phyloP scores from a whole-genome alignment of 2,113 vertebrate genomes.

The Cairina moschata region DNA sequence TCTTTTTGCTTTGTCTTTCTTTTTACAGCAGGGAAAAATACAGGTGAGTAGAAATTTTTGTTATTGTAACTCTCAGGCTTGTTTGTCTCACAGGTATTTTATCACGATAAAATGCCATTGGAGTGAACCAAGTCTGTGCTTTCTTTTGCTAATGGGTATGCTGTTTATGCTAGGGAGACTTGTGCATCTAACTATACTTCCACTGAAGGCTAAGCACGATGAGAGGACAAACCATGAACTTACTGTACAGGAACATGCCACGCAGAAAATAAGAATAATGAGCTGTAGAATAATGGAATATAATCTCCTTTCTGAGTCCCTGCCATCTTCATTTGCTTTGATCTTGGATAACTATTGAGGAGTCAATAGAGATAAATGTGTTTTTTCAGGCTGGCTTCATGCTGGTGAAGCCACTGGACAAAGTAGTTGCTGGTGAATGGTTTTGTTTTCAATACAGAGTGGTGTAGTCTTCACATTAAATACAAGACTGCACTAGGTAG shows the following conservation, averaged over 20 bases:
- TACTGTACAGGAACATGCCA: neutral
- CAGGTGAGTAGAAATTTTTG: neutral
- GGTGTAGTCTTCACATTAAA: neutral
- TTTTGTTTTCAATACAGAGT: neutral
- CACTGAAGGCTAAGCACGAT: neutral
- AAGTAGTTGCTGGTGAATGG: neutral
- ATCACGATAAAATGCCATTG: neutral
- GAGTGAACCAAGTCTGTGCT: neutral
- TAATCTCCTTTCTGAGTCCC: neutral
- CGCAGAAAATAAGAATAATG: neutral
- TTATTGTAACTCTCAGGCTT: neutral
- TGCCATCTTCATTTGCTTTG: neutral
- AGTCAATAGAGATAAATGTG: neutral
- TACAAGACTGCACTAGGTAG: neutral
- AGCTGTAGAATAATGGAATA: neutral
- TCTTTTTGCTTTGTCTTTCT: neutral
- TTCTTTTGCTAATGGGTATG: neutral
- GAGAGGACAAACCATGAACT: neutral
- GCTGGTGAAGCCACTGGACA: neutral
- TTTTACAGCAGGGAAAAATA: neutral
- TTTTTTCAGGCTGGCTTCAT: neutral
- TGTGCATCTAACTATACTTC: neutral
- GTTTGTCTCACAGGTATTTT: neutral
- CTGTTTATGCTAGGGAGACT: neutral
- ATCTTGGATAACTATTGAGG: neutral